phyloP scores from a whole-genome alignment of 1,140 invertebrate species.

The Pseudomyrmex sp. region DNA sequence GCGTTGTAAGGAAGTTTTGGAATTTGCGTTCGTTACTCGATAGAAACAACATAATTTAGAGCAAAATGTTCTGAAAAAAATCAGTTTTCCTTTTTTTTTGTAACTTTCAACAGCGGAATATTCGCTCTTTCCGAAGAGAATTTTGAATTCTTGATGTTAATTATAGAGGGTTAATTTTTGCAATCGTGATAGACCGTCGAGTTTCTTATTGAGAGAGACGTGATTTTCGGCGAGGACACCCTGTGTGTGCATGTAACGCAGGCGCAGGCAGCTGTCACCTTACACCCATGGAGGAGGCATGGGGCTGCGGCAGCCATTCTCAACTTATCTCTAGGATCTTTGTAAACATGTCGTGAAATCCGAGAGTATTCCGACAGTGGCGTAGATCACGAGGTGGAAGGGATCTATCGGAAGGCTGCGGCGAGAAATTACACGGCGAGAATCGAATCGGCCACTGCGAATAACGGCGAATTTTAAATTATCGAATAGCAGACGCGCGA shows the following conservation, averaged over 20 bases:
- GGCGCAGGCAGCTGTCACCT: conserved; percentile 85
- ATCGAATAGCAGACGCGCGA: background rate
- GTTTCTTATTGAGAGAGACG: background rate
- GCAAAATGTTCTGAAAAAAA: too few relatives aligned
- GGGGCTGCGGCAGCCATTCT: conserved; percentile 83
- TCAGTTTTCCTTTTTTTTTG: too few relatives aligned
- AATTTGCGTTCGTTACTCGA: too few relatives aligned
- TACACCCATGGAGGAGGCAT: conserved; percentile 83
- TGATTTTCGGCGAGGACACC: conserved; percentile 66
- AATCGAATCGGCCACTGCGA: background rate
- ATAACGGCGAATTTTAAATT: conserved; percentile 1
- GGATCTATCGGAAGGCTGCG: conserved; percentile 57
- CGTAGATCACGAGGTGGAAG: conserved; percentile 78
- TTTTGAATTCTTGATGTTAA: too few relatives aligned
- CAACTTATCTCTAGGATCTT: conserved; percentile 86
- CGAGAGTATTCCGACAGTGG: conserved; percentile 85
- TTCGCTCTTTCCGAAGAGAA: background rate
- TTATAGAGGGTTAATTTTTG: background rate
- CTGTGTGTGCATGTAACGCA: conserved; percentile 73
- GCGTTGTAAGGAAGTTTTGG: too few relatives aligned
- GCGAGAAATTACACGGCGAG: conserved; percentile 55
- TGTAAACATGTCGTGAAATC: conserved; percentile 86
- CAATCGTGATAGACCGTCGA: background rate
- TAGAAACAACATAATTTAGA: too few relatives aligned
- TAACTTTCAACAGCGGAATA: too few relatives aligned